A percentile compares a stretch with the other conserved stretches of the same genome.
phyloP scores from a whole-genome alignment of 64 coral and sea anemone genomes.

The Pocillopora damicornis region DNA sequence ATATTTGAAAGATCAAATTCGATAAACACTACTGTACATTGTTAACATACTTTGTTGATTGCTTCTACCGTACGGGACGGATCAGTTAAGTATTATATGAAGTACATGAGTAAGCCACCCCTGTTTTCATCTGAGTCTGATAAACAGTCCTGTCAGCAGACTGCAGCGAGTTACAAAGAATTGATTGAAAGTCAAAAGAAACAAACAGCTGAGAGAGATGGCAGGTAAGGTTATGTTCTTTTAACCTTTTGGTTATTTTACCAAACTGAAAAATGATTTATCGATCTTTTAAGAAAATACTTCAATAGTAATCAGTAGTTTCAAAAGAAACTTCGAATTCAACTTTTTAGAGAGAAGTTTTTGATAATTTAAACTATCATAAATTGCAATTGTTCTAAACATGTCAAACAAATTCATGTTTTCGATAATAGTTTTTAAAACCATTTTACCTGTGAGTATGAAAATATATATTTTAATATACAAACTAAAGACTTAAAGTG shows the following conservation, averaged over 20 bases:
- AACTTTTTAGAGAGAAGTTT: too few relatives aligned
- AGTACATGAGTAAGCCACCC: slow-evolving; percentile 83
- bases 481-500: not conserved
- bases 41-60: not conserved
- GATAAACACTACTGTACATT: too few relatives aligned
- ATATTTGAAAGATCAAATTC: too few relatives aligned
- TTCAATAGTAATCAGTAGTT: too few relatives aligned
- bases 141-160: slow-evolving; percentile 39
- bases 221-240: slow-evolving; percentile 36
- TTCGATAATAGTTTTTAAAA: too few relatives aligned
- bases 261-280: too few relatives aligned
- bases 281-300: not conserved
- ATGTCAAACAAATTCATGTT: too few relatives aligned
- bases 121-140: slow-evolving; percentile 63
- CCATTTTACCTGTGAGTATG: too few relatives aligned
- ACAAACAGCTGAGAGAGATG: slow-evolving; percentile 75
- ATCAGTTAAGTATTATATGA: slow-evolving; percentile 81
- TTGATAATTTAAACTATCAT: not conserved
- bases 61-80: slow-evolving; percentile 29
- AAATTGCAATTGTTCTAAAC: not conserved
- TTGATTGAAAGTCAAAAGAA: slow-evolving; percentile 75
- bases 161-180: slow-evolving; percentile 34
- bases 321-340: too few relatives aligned
- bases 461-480: too few relatives aligned
- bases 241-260: not conserved